Evolutionary conservation across 2,888 invertebrate species (phyloP).

Genomic region (Notodonta ziczac): DNA sequence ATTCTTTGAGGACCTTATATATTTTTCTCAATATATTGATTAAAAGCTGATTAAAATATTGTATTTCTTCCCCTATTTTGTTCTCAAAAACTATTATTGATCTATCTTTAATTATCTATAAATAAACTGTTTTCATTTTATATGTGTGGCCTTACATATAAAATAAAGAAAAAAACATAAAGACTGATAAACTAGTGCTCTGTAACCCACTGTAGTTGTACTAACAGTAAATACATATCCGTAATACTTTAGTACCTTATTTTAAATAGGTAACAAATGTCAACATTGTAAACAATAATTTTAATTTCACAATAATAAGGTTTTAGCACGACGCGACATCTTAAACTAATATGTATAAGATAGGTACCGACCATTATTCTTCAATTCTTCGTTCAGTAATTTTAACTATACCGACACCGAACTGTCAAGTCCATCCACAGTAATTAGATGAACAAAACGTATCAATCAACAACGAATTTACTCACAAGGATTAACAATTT

Average conservation of each 20-base stretch:
- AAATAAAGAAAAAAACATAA: constrained; percentile 18
- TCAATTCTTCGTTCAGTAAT: too few species aligned
- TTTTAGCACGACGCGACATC: too few species aligned
- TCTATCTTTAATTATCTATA: constrained; percentile 8
- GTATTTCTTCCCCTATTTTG: constrained; percentile 13
- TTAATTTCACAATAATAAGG: too few species aligned
- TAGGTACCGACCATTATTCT: too few species aligned
- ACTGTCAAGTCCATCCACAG: too few species aligned
- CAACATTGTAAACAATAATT: too few species aligned
- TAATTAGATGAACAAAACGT: too few species aligned
- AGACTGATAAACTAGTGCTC: constrained; percentile 40
- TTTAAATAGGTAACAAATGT: constrained; percentile 15
- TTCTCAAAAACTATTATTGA: constrained; percentile 8
- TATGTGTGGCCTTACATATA: constrained; percentile 34
- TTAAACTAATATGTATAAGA: too few species aligned
- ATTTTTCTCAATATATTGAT: constrained; percentile 4
- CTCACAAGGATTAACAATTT: too few species aligned
- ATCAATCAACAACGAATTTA: too few species aligned
- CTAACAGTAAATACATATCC: constrained; percentile 4
- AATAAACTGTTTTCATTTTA: constrained; percentile 23
- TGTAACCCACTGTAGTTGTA: constrained; percentile 11
- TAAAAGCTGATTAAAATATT: not conserved
- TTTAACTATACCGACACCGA: too few species aligned
- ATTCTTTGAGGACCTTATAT: constrained; percentile 32
- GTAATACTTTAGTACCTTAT: constrained; percentile 20